Conservation (phyloP, 1,140 invertebrate species). For the Ephestia elutella region DNA sequence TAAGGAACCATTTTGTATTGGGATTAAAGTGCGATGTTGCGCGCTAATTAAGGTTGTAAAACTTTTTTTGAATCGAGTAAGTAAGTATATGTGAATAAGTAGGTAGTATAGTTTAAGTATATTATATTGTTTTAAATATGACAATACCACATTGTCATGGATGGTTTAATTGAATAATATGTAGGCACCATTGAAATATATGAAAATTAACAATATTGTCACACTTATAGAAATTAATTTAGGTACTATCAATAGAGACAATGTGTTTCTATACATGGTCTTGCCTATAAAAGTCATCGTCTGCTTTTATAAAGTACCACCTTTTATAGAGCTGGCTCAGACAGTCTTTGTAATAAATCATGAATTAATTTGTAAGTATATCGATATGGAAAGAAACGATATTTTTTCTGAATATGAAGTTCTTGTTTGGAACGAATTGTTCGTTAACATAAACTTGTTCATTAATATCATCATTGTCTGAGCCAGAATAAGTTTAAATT, state of each 20-base stretch:
- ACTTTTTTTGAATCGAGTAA: slow-evolving; percentile 14
- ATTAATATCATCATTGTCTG: too few species aligned
- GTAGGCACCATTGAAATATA: too few species aligned
- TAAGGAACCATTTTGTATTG: slow-evolving; percentile 55
- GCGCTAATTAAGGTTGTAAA: slow-evolving; percentile 50
- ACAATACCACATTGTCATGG: too few species aligned
- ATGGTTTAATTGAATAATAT: too few species aligned
- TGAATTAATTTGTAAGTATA: not conserved
- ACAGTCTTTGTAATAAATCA: not conserved
- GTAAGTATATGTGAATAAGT: not conserved
- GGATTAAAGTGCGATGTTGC: slow-evolving; percentile 38
- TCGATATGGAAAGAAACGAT: not conserved
- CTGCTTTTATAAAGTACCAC: not conserved
- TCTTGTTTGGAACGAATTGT: too few species aligned
- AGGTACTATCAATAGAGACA: not conserved
- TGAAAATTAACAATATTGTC: too few species aligned
- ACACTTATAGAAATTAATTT: not conserved
- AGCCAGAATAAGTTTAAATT: too few species aligned
- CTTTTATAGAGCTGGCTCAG: not conserved
- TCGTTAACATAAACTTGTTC: too few species aligned
- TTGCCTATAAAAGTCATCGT: not conserved
- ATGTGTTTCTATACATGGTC: not conserved
- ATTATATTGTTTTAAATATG: slow-evolving; percentile 14
- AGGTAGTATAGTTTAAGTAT: not conserved
- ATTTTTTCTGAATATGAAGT: not conserved